Percentiles rank a stretch among this genome's conserved stretches.
Conservation (phyloP, 2,797 vertebrate species). For the Erithacus rubecula region DNA sequence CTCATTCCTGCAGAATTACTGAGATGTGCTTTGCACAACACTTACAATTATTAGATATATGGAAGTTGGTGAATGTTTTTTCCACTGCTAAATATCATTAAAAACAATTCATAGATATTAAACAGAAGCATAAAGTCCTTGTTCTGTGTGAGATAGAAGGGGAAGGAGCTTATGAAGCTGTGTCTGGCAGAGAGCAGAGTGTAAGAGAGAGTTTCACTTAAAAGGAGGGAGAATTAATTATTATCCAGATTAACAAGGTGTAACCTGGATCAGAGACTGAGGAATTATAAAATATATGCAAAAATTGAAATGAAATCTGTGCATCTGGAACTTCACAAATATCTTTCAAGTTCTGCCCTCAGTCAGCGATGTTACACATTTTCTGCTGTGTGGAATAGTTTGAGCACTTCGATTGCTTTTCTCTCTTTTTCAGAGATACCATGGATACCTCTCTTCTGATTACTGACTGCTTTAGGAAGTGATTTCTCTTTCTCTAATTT, state of each 20-base stretch:
- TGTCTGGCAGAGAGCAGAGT: not conserved
- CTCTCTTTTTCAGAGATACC: not conserved
- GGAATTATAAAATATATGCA: not conserved
- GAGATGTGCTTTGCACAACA: not conserved
- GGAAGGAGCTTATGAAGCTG: not conserved
- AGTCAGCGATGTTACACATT: not conserved
- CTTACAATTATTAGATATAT: not conserved
- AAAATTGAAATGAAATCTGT: not conserved
- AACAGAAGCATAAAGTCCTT: not conserved
- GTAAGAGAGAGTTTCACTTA: not conserved
- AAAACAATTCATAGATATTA: not conserved
- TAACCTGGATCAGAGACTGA: not conserved
- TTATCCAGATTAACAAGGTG: not conserved
- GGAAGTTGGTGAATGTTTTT: not conserved
- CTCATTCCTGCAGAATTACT: not conserved
- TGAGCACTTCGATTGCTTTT: not conserved
- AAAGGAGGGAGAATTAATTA: not conserved
- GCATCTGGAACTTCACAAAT: not conserved
- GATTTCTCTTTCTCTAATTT: not conserved
- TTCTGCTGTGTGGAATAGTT: not conserved
- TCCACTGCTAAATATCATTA: not conserved
- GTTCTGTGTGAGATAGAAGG: not conserved
- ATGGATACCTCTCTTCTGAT: not conserved
- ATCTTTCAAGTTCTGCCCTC: not conserved
- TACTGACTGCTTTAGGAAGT: not conserved